A percentile compares a stretch with the other conserved stretches of the same genome.
Evolutionary conservation across 2,888 invertebrate genomes (phyloP).

Genomic region (Didymodactylos carnosus): DNA sequence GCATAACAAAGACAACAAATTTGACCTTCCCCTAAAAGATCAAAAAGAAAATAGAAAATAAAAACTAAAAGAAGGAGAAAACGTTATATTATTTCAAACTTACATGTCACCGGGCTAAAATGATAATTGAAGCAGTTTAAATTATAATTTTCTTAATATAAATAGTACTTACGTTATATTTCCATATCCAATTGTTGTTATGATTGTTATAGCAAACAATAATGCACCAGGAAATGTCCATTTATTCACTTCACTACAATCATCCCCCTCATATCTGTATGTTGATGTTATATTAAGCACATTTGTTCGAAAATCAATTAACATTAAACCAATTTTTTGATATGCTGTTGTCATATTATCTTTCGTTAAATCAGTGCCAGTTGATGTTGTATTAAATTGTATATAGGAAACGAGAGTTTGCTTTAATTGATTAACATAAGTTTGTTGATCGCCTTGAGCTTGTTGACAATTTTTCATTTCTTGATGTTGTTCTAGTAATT

Average conservation of each 20-base stretch:
- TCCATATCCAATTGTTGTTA: slow-evolving; percentile 14
- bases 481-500: slow-evolving; percentile 12
- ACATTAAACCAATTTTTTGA: slow-evolving; percentile 3
- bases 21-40: slow-evolving; percentile 23
- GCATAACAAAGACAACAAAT: slow-evolving; percentile 34
- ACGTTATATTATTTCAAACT: neutral
- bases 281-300: neutral
- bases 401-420: slow-evolving; percentile 2
- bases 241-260: neutral
- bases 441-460: slow-evolving; percentile 31
- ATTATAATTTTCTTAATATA: neutral
- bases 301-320: neutral
- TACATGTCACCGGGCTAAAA: neutral
- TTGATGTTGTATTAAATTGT: slow-evolving; percentile 2
- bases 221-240: slow-evolving; percentile 10
- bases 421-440: slow-evolving; percentile 25
- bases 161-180: slow-evolving; percentile 1
- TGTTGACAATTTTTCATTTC: slow-evolving; percentile 8
- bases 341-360: slow-evolving; percentile 9
- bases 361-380: neutral
- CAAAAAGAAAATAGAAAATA: neutral
- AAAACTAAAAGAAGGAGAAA: too few relatives aligned
- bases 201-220: slow-evolving; percentile 10
- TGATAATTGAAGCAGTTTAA: neutral
- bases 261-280: neutral